Evolutionary conservation across 2,113 vertebrate genomes (phyloP).

Genomic region (Varanus komodoensis): DNA sequence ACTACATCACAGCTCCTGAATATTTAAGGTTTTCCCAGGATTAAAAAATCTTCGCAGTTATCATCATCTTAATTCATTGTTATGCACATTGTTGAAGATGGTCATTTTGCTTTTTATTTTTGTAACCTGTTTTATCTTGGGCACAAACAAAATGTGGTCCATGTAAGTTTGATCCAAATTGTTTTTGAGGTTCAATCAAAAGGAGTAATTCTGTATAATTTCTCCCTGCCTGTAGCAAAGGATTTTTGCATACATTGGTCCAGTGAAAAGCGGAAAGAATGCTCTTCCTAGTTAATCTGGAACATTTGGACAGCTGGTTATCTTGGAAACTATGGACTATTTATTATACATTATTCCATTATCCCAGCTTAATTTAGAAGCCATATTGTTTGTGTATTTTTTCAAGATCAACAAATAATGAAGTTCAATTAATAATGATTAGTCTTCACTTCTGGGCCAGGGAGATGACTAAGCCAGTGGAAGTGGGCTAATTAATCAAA

Average conservation of each 20-base stretch:
- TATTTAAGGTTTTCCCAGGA: constrained; percentile 9
- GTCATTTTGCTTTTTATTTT: not conserved
- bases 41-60: constrained; percentile 23
- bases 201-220: not conserved
- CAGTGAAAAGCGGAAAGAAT: not conserved
- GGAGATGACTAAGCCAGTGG: no score
- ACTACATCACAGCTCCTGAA: constrained; percentile 20
- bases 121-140: constrained; percentile 1
- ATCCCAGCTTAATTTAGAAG: not conserved
- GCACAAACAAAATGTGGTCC: not conserved
- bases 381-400: no score
- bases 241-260: not conserved
- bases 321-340: not conserved
- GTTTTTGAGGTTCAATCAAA: not conserved
- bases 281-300: not conserved
- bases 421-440: not conserved
- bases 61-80: not conserved
- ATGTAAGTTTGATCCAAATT: not conserved
- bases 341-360: not conserved
- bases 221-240: not conserved
- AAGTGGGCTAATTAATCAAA: not conserved
- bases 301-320: not conserved
- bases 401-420: not conserved
- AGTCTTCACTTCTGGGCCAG: not conserved
- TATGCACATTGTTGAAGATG: not conserved